These are phyloP conservation scores for Pseudoips prasinana DNA, from an alignment of 2,888 invertebrate species.

Conservation along the genomic window DNA sequence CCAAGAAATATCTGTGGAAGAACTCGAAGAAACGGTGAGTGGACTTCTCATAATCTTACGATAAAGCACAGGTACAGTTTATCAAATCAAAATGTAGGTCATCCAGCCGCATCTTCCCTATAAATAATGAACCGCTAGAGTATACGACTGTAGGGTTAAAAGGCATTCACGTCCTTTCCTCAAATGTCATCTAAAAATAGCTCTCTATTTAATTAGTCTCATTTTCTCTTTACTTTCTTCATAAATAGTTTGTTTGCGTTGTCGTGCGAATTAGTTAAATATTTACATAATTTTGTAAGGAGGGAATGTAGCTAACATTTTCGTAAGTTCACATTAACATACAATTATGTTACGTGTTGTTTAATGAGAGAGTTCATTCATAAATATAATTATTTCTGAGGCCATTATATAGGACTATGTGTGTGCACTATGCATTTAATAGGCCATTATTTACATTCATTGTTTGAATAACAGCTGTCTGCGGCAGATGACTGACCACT, in stretches of 20 bases:
- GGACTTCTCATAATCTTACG: conserved; percentile 11
- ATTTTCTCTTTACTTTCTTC: neutral
- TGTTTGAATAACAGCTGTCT: no score
- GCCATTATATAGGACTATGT: no score
- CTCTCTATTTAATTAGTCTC: neutral
- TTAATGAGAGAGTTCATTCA: conserved; percentile 10
- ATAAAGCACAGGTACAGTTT: conserved; percentile 21
- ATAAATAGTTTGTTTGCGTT: conserved; percentile 24
- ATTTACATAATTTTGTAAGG: conserved; percentile 15
- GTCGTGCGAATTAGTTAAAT: conserved; percentile 12
- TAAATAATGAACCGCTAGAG: conserved; percentile 35
- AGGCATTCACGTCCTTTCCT: neutral
- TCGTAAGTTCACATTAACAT: neutral
- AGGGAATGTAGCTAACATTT: neutral
- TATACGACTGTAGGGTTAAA: conserved; percentile 13
- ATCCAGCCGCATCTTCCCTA: conserved; percentile 49
- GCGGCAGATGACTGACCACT: no score
- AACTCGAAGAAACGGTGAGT: conserved; percentile 71
- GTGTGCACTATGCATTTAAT: neutral
- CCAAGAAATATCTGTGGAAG: conserved; percentile 67
- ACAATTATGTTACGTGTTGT: neutral
- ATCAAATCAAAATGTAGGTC: conserved; percentile 49
- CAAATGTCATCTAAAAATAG: neutral
- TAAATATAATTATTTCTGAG: conserved; percentile 3
- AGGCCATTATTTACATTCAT: no score